These are phyloP conservation scores for Yasuhikotakia modesta DNA, from an alignment of 2,797 vertebrate genomes.

Conservation along the genomic window DNA sequence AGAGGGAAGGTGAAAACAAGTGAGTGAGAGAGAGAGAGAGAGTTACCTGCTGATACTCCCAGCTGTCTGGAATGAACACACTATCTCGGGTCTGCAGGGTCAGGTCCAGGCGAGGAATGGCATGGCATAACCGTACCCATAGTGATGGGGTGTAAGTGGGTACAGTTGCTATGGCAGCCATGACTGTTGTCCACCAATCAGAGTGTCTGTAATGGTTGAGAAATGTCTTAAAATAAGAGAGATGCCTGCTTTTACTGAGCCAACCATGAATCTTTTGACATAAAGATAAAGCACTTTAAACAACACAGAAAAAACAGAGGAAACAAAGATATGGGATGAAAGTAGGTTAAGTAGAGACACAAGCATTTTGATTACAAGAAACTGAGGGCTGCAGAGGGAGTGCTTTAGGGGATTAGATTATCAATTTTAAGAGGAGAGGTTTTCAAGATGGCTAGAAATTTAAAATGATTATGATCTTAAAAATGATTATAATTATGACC, in stretches of 20 bases:
- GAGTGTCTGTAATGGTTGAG: constrained; percentile 25
- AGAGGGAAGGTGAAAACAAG: constrained; percentile 49
- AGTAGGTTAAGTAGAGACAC: constrained; percentile 57
- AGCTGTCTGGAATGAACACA: constrained; percentile 79
- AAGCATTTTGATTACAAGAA: constrained; percentile 9
- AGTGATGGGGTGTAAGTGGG: constrained; percentile 80
- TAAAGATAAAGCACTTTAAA: neutral
- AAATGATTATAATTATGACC: neutral
- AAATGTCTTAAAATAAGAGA: neutral
- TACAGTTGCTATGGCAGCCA: constrained; percentile 77
- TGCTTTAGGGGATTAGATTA: constrained; percentile 22
- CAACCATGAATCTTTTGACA: constrained; percentile 47
- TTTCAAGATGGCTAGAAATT: no score
- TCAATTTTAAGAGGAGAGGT: constrained; percentile 12
- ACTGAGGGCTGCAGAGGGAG: neutral
- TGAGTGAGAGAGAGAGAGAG: neutral
- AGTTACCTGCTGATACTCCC: constrained; percentile 85
- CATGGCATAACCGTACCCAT: constrained; percentile 82
- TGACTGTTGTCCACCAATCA: constrained; percentile 63
- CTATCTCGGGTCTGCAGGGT: constrained; percentile 81
- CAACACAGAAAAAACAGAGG: constrained; percentile 33
- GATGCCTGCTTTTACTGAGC: neutral
- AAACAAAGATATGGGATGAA: neutral
- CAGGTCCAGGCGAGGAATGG: constrained; percentile 80
- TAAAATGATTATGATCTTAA: neutral